Conservation (phyloP, 2,113 vertebrate species). For the Brachyistius frenatus region DNA sequence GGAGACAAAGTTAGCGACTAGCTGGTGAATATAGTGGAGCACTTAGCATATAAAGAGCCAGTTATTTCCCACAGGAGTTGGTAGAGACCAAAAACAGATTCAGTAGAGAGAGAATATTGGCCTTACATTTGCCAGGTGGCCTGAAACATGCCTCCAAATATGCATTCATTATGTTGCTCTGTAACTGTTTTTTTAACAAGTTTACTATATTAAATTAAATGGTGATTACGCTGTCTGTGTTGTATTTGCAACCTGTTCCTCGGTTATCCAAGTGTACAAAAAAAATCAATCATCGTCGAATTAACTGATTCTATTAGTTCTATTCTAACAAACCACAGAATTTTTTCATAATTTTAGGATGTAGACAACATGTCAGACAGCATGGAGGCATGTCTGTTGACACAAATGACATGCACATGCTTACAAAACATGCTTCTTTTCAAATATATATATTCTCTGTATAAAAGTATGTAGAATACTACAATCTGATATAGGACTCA, state of each 20-base stretch:
- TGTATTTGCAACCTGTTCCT: not conserved
- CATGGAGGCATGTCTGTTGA: no score
- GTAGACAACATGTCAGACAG: no score
- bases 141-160: not conserved
- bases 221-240: not conserved
- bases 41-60: no score
- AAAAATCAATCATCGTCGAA: no score
- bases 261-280: no score
- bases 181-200: not conserved
- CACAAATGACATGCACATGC: no score
- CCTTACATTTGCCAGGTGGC: not conserved
- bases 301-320: not conserved
- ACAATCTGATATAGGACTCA: no score
- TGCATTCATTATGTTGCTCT: not conserved
- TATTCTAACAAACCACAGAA: not conserved
- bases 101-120: not conserved
- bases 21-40: no score
- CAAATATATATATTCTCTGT: no score
- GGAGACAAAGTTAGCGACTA: not conserved
- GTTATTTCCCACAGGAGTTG: constrained; percentile 7
- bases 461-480: no score
- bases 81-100: not conserved
- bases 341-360: not conserved
- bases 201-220: not conserved
- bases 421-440: no score